Evolutionary conservation across 2,888 invertebrate genomes (phyloP), one percentile per base, ranked within the genome.

Genomic region (Meta bourneti): DNA sequence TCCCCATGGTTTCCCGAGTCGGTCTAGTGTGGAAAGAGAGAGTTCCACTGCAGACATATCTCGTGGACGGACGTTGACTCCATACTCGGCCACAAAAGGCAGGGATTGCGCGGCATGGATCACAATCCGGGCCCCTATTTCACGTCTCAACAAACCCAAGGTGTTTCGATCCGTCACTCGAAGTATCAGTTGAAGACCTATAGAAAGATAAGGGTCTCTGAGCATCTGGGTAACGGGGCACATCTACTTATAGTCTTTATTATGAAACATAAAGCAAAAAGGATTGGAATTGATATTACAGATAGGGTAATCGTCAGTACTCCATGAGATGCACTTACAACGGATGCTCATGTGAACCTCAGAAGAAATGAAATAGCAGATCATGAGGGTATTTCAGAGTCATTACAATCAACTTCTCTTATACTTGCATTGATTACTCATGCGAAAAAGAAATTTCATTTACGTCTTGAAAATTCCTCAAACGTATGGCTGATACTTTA

Each of bases 21-120:
- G 52, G 7, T 54, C 49, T 7, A 69, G 72, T 4, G 52, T 13
- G n/a, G 90, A 90, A 72, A 84, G 20, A 20, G 90, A 74, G 0
- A 90, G 52, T 49, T 71, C 90, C 1, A 90, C 78, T 0, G 83
- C 84, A 4, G 90, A 72, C 90, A 90, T 90, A 49, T 90, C 90
- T 5, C 13, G 9, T 6, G 90, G 90, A 16, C 51, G 34, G 8
- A 90, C 79, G 49, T 90, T 84, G 34, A 84, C 70, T 0, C 90
- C 90, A 0, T 84, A 79, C 34, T 90, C 90, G 11, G 71, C 71
- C 19, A 90, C 90, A 20, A 90, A 90, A 6, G 90, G 90, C 0
- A 90, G 20, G 16, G 34, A 9, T 19, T 74, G 34, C 6, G 90
- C 61, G 11, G 84, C 79, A 34, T 90, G 84, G 16, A 90, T 79